Evolutionary conservation across 2,113 vertebrate species (phyloP), one percentile per base, ranked within the genome.

Genomic region (Synchiropus splendidus): DNA sequence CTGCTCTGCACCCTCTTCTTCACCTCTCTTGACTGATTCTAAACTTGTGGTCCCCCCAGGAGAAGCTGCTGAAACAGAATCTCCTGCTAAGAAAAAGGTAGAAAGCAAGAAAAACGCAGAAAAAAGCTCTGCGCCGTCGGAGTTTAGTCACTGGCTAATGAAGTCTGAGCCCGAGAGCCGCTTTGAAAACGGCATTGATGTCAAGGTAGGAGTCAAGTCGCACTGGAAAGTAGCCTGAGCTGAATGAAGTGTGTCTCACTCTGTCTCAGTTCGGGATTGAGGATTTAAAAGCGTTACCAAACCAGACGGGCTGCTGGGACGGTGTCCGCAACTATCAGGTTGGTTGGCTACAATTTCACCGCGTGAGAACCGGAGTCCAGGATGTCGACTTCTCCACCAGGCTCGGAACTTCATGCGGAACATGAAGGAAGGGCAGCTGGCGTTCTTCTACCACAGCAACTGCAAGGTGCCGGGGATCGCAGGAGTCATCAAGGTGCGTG

Each of bases 361-460:
- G 4, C 8, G 21, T 27, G 8, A 16, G 31, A 35, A 33, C 0
- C 12, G 0, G 2, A 27, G 31, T 57, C 9, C 4, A 27, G 8
- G 8, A 27, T n/a, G n/a, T n/a, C n/a, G n/a, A 27, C 21, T 5
- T 27, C 21, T 27, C 8, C 21, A 27, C 4, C 65, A 98, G 94
- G 95, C 95, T 15, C 90, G 94, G 33, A 98, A 98, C 67, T 98
- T 94, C 59, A 87, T 98, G 80, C 87, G 85, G 61, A 84, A 88
- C 62, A 98, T 98, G 95, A 91, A 88, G 52, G 57, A 80, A 6
- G 91, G 84, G 5, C 88, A 98, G 42, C 51, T 79, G 58, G 92
- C 90, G 3, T 98, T 98, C 79, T 97, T 98, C 81, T 98, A 98
- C 74, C 95, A 98, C 75, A 98, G 95, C 51, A 98, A 98, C 85